Evolutionary conservation across 2,888 invertebrate genomes (phyloP).

Genomic region (Agrilus biguttatus): DNA sequence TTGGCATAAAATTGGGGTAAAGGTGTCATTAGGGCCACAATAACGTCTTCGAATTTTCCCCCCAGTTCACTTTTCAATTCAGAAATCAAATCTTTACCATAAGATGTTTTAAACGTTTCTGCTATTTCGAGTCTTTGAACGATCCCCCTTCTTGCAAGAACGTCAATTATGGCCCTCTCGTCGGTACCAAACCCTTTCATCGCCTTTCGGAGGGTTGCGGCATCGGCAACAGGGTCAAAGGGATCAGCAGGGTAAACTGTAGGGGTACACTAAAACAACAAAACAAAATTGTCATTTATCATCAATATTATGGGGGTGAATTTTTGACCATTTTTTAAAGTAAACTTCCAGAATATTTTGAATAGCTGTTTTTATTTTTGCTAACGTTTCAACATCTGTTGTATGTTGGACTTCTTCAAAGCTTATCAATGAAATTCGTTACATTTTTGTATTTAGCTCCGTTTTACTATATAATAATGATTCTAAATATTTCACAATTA

Average conservation of each 20-base stretch:
- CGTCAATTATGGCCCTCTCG: slow-evolving; percentile 81
- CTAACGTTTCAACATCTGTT: too few species aligned
- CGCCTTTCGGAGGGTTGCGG: slow-evolving; percentile 70
- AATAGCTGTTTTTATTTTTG: too few species aligned
- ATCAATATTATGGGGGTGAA: too few species aligned
- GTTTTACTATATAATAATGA: too few species aligned
- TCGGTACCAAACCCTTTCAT: slow-evolving; percentile 92
- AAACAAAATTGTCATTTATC: too few species aligned
- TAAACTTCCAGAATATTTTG: too few species aligned
- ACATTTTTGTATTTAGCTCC: too few species aligned
- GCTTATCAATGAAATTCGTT: too few species aligned
- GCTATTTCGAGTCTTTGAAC: slow-evolving; percentile 83
- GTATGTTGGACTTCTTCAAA: too few species aligned
- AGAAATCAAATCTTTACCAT: slow-evolving; percentile 68
- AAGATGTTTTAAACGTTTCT: slow-evolving; percentile 80
- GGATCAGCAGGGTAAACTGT: slow-evolving; percentile 78
- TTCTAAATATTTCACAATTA: too few species aligned
- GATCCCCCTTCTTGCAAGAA: slow-evolving; percentile 77
- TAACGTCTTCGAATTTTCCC: slow-evolving; percentile 80
- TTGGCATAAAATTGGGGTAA: slow-evolving; percentile 82
- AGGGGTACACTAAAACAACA: slow-evolving; percentile 56
- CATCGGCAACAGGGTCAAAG: slow-evolving; percentile 75
- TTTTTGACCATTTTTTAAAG: too few species aligned
- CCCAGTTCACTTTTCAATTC: slow-evolving; percentile 80
- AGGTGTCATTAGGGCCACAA: slow-evolving; percentile 82